phyloP scores from a whole-genome alignment of 2,888 invertebrate genomes.

The Drosophila vallismaia region DNA sequence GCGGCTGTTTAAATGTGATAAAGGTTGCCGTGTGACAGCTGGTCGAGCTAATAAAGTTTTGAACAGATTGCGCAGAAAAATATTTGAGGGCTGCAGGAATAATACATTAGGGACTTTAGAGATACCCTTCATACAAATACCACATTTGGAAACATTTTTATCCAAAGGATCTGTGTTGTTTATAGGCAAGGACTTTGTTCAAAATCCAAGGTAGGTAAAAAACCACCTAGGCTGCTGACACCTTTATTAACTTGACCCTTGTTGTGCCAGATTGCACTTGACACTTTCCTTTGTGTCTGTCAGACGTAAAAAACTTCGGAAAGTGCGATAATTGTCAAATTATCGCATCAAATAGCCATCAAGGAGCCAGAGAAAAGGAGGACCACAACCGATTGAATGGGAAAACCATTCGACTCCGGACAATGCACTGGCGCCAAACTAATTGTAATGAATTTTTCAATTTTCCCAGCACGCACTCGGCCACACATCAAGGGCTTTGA shows the following conservation, averaged over 20 bases:
- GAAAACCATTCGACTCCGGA: slow-evolving; percentile 22
- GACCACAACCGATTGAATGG: slow-evolving; percentile 3
- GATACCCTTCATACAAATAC: slow-evolving; percentile 5
- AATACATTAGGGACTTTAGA: not conserved
- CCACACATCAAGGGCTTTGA: slow-evolving; percentile 12
- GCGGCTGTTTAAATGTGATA: slow-evolving; percentile 48
- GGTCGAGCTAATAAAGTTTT: slow-evolving; percentile 45
- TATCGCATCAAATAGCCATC: slow-evolving; percentile 29
- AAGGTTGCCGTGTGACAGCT: slow-evolving; percentile 64
- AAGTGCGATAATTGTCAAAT: slow-evolving; percentile 61
- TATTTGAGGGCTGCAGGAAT: not conserved
- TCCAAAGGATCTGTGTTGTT: not conserved
- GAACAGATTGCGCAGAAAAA: slow-evolving; percentile 44
- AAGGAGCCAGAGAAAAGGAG: too few species aligned
- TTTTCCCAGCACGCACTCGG: slow-evolving; percentile 37
- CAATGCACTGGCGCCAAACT: slow-evolving; percentile 60
- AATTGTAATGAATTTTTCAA: slow-evolving; percentile 78
- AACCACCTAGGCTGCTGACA: not conserved
- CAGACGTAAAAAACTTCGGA: slow-evolving; percentile 20
- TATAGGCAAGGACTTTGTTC: not conserved
- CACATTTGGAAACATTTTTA: not conserved
- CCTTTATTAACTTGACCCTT: slow-evolving; percentile 28
- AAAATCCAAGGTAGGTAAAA: slow-evolving; percentile 1
- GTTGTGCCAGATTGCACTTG: slow-evolving; percentile 28
- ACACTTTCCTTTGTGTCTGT: slow-evolving; percentile 34